A percentile compares a stretch with the other conserved stretches of the same genome.
Evolutionary conservation across 2,113 vertebrate genomes (phyloP).

Genomic region (Chamaea fasciata): DNA sequence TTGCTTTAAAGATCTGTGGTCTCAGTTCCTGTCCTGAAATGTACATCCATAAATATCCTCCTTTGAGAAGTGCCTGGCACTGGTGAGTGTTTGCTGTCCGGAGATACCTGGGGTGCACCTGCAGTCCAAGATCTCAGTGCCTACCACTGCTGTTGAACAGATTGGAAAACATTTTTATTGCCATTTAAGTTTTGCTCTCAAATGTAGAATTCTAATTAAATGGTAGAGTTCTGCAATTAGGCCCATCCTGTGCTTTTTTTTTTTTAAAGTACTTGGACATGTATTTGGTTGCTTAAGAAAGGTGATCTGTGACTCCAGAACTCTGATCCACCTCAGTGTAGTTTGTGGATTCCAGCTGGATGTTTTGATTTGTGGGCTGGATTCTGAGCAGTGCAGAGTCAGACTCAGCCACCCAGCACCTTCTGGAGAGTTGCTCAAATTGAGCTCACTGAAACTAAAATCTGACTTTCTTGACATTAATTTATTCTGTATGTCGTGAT

Average conservation of each 20-base stretch:
- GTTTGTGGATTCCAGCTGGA: neutral
- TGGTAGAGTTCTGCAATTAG: neutral
- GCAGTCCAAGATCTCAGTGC: neutral
- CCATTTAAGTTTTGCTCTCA: neutral
- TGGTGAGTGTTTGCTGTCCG: neutral
- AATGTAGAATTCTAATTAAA: neutral
- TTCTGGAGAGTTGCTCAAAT: neutral
- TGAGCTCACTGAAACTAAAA: neutral
- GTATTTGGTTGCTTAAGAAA: neutral
- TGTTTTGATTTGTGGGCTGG: neutral
- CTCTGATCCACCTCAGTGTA: neutral
- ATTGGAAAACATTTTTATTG: neutral
- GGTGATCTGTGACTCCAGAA: neutral
- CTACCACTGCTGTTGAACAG: neutral
- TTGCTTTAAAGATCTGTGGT: neutral
- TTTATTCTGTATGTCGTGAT: neutral
- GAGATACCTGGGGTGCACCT: neutral
- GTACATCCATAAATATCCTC: neutral
- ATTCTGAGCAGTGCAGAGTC: neutral
- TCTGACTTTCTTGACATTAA: neutral
- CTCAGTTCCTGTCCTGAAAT: neutral
- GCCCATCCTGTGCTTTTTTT: neutral
- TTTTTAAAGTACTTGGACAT: neutral
- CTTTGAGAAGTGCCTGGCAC: neutral
- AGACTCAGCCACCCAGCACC: neutral